Evolutionary conservation across 2,888 invertebrate genomes (phyloP).

Genomic region (Syrphus vitripennis): DNA sequence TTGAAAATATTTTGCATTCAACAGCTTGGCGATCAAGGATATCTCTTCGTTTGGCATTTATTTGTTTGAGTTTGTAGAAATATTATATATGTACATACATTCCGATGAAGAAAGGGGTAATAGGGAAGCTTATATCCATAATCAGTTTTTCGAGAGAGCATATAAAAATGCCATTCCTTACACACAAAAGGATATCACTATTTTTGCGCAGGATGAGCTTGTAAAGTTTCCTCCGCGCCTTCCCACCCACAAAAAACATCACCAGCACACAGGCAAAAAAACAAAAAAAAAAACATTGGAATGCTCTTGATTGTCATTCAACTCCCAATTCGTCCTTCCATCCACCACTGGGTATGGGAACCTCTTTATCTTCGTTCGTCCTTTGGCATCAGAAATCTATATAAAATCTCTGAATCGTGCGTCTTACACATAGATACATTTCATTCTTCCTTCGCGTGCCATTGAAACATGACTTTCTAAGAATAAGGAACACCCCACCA

Average conservation of each 20-base stretch:
- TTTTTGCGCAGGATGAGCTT: slow-evolving; percentile 15
- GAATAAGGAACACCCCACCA: neutral
- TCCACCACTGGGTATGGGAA: neutral
- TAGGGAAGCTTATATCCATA: slow-evolving; percentile 39
- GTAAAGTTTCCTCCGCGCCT: too few species aligned
- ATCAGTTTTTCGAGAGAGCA: slow-evolving; percentile 12
- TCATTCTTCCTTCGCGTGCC: slow-evolving; percentile 17
- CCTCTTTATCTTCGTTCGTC: slow-evolving; percentile 12
- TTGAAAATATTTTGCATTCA: slow-evolving; percentile 64
- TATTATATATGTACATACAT: too few species aligned
- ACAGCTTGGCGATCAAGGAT: slow-evolving; percentile 63
- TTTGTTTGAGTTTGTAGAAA: neutral
- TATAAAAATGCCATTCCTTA: neutral
- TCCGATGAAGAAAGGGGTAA: neutral
- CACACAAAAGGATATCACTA: neutral
- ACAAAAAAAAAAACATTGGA: slow-evolving; percentile 1
- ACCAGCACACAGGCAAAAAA: too few species aligned
- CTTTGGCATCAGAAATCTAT: neutral
- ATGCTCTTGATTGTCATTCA: slow-evolving; percentile 16
- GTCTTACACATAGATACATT: slow-evolving; percentile 18
- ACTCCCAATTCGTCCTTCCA: neutral
- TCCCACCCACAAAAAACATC: too few species aligned
- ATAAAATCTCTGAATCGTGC: slow-evolving; percentile 24
- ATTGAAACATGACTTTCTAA: neutral
- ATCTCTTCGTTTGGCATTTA: neutral